Base-by-base conservation (phyloP, 2,888 invertebrate species). In the Erynnis tages region DNA sequence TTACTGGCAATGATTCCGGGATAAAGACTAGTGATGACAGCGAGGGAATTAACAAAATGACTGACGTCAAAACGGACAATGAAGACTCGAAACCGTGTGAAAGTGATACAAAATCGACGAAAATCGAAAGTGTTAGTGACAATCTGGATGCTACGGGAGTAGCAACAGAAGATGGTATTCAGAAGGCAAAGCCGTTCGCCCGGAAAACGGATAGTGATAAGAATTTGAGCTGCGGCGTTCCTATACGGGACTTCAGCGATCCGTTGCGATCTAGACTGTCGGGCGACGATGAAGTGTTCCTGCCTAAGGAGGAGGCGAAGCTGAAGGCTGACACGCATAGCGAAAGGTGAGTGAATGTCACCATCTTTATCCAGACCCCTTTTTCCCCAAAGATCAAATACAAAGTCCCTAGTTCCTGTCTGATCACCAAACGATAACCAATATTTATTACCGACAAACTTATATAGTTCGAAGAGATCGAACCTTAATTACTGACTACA, bases 211-310 rank as follows among this genome's bases (percentile, higher is more conserved):
- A 83, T 3, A 78, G 78, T 55, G 85, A 84, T 56, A 83, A 85
- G 53, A 85, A 79, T 7, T 57, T 82, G 1, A 86, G 86, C 54
- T 88, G 84, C 54, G 88, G 90, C 1, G 88, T 90, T 0, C 87
- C 93, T 0, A 92, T 95, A 2, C 91, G 93, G 43, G 96, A 96
- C 76, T 94, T 93, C 61, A 95, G 95, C 55, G 98, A 98, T 86
- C 98, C 98, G 0, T 81, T 98, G 38, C 94, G 91, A 0, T 82
- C 92, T 0, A 82, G 83, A 79, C 81, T 77, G 57, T 84, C 67
- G 7, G 82, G 74, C 21, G 86, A 86, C 4, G 89, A 90, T 46
- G 90, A 90, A 1, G 90, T 89, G 8, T 87, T 90, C 34, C 58
- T 90, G 16, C 84, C 90, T 0, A 84, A 84, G 17, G 85, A 85